Percentiles rank a stretch among this genome's conserved stretches.
These are phyloP conservation scores for Eolophus roseicapilla DNA, from an alignment of 2,113 vertebrate species.

Conservation along the genomic window DNA sequence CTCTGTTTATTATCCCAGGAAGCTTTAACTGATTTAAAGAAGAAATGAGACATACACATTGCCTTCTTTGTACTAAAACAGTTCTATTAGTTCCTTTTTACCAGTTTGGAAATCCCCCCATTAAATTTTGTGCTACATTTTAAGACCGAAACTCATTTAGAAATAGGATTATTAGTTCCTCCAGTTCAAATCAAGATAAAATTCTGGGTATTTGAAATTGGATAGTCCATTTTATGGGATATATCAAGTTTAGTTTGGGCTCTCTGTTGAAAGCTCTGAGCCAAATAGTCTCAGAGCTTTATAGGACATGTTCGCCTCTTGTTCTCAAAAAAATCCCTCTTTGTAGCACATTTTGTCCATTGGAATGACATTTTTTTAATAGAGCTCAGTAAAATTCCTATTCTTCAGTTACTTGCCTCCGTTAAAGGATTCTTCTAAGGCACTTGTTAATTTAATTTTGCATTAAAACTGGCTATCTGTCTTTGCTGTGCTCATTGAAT, in stretches of 20 bases:
- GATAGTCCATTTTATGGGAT: background rate
- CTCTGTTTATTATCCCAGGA: constrained; percentile 2
- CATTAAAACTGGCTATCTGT: background rate
- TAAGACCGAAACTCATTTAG: background rate
- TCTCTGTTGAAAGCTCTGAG: background rate
- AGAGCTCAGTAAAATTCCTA: background rate
- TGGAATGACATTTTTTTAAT: background rate
- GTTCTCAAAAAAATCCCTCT: background rate
- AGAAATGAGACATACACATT: background rate
- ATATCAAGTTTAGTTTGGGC: background rate
- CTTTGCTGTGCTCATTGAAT: background rate
- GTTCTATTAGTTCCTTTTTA: background rate
- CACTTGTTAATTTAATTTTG: background rate
- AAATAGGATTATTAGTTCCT: background rate
- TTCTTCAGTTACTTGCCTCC: background rate
- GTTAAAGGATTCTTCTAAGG: background rate
- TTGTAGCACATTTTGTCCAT: background rate
- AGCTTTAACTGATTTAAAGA: background rate
- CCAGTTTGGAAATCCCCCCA: background rate
- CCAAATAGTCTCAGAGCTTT: background rate
- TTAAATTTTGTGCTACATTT: background rate
- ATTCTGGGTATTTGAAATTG: background rate
- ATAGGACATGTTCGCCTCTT: background rate
- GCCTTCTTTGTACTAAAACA: background rate
- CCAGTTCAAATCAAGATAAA: background rate